Percentiles rank a stretch among this genome's conserved stretches.
Conservation (phyloP, 2,888 invertebrate species). For the Lycaena phlaeas region DNA sequence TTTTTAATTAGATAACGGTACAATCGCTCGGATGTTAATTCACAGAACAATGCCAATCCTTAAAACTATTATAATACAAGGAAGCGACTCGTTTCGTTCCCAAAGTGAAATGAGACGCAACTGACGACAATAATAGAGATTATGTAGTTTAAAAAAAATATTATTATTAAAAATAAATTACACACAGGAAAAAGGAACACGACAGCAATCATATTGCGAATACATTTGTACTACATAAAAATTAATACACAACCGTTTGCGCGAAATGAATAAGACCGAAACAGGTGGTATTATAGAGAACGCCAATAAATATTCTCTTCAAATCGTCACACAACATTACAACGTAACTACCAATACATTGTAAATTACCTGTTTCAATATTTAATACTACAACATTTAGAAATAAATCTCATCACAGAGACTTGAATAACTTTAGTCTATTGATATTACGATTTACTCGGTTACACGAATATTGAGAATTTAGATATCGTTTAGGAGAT, state of each 20-base stretch:
- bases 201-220: slow-evolving; percentile 73
- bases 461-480: slow-evolving; percentile 49
- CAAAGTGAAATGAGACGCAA: slow-evolving; percentile 14
- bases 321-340: slow-evolving; percentile 11
- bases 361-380: slow-evolving; percentile 41
- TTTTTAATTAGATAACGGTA: not conserved
- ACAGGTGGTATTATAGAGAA: slow-evolving; percentile 26
- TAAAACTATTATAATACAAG: slow-evolving; percentile 8
- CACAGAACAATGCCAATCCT: slow-evolving; percentile 7
- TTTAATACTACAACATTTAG: slow-evolving; percentile 70
- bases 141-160: slow-evolving; percentile 40
- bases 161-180: slow-evolving; percentile 65
- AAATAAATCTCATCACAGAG: slow-evolving; percentile 68
- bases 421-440: slow-evolving; percentile 66
- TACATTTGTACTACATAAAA: slow-evolving; percentile 74
- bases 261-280: slow-evolving; percentile 67
- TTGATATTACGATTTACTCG: slow-evolving; percentile 63
- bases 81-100: slow-evolving; percentile 6
- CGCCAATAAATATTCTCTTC: slow-evolving; percentile 13
- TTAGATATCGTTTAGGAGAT: slow-evolving; percentile 62
- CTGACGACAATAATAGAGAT: slow-evolving; percentile 41
- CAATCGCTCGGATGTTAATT: slow-evolving; percentile 2
- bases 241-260: slow-evolving; percentile 73
- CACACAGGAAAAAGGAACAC: slow-evolving; percentile 68
- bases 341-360: slow-evolving; percentile 20